phyloP scores from a whole-genome alignment of 2,797 vertebrate genomes.

The Synanceia verrucosa region DNA sequence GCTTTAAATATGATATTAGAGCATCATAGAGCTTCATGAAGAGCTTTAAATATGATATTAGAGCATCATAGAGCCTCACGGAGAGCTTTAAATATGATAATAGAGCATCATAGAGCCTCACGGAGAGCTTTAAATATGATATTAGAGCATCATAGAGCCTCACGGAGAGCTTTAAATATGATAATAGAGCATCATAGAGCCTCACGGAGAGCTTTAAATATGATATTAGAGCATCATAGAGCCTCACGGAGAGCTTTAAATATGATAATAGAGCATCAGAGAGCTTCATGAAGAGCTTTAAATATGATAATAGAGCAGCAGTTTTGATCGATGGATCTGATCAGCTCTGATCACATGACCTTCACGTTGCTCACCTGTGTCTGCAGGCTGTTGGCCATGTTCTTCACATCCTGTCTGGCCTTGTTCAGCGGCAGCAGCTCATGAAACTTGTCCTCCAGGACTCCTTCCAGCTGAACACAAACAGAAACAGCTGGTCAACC shows the following conservation, averaged over 20 bases:
- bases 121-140: neutral
- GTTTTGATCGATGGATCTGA: no score
- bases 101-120: neutral
- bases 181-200: neutral
- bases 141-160: neutral
- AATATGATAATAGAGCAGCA: no score
- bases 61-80: neutral
- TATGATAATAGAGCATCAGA: no score
- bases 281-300: no score
- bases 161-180: neutral
- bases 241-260: neutral
- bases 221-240: neutral
- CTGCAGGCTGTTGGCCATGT: constrained; percentile 7
- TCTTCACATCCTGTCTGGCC: neutral
- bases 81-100: neutral
- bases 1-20: no score
- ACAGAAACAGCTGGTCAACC: no score
- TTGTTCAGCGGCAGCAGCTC: constrained; percentile 29
- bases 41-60: neutral
- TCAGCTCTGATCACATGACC: neutral
- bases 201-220: neutral
- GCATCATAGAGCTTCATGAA: neutral
- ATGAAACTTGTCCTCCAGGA: accelerated
- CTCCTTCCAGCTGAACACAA: neutral
- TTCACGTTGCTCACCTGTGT: neutral